phyloP scores from a whole-genome alignment of 2,797 vertebrate genomes.

The Chaenodraco wilsoni region DNA sequence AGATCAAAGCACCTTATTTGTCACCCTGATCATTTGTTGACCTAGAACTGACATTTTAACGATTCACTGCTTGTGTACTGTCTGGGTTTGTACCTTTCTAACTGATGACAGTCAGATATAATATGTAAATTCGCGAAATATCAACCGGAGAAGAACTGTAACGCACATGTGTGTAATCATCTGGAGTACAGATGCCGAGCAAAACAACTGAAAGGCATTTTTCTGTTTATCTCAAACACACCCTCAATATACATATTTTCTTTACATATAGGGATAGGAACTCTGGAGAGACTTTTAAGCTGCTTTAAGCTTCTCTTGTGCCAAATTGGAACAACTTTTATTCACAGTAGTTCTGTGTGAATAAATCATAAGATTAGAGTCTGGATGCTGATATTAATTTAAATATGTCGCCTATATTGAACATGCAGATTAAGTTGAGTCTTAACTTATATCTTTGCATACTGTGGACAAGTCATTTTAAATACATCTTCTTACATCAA shows the following conservation, averaged over 20 bases:
- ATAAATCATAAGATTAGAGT: neutral
- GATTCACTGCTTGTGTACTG: neutral
- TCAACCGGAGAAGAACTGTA: constrained; percentile 32
- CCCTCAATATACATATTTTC: constrained; percentile 60
- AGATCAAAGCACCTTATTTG: constrained; percentile 42
- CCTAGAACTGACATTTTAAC: constrained; percentile 28
- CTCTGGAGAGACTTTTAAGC: constrained; percentile 54
- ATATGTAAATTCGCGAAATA: constrained; percentile 44
- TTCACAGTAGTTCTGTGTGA: constrained; percentile 21
- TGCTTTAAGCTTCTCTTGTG: constrained; percentile 44
- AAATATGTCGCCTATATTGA: no score
- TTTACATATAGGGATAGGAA: constrained; percentile 61
- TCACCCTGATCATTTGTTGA: constrained; percentile 20
- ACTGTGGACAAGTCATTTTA: no score
- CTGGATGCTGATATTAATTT: no score
- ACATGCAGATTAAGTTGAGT: neutral
- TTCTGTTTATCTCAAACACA: constrained; percentile 50
- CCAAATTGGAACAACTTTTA: constrained; percentile 26
- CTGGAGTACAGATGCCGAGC: constrained; percentile 54
- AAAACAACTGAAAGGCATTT: constrained; percentile 56
- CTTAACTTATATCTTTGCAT: neutral
- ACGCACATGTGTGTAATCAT: constrained; percentile 55
- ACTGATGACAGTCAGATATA: constrained; percentile 1
- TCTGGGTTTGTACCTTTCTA: constrained; percentile 4
- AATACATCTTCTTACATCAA: no score